A percentile compares a stretch with the other conserved stretches of the same genome.
Conservation (phyloP, 64 coral and sea anemone genomes). For the Trachythela sp. region DNA sequence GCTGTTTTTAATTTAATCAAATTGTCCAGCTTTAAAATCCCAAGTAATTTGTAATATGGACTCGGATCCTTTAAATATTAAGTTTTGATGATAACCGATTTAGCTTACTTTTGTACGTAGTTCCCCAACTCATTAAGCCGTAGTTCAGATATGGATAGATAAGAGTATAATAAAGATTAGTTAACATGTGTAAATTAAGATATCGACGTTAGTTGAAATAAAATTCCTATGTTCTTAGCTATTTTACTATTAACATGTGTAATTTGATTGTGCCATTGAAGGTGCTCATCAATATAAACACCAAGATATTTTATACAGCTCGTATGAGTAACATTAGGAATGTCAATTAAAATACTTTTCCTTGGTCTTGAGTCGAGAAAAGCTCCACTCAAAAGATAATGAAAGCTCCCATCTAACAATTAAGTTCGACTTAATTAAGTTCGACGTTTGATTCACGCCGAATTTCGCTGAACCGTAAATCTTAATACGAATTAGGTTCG, state of each 20-base stretch:
- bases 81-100: background rate
- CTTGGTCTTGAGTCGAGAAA: too few species aligned
- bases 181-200: slow-evolving; percentile 14
- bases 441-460: too few species aligned
- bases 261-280: background rate
- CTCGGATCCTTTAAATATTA: background rate
- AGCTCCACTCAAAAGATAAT: too few species aligned
- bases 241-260: background rate
- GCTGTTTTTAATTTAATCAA: slow-evolving; percentile 8
- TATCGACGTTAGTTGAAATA: slow-evolving; percentile 1
- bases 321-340: background rate
- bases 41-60: slow-evolving; percentile 13
- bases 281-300: background rate
- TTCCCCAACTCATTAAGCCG: slow-evolving; percentile 30
- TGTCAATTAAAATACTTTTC: background rate
- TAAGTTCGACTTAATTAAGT: too few species aligned
- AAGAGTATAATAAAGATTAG: slow-evolving; percentile 38
- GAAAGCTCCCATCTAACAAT: too few species aligned
- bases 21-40: slow-evolving; percentile 13
- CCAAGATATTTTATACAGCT: background rate
- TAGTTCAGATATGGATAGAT: slow-evolving; percentile 38
- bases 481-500: too few species aligned
- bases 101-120: background rate
- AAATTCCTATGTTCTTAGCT: background rate
- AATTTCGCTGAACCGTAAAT: too few species aligned